phyloP scores from a whole-genome alignment of 92 coral and sea anemone species.

The Palythoa heliodiscus region DNA sequence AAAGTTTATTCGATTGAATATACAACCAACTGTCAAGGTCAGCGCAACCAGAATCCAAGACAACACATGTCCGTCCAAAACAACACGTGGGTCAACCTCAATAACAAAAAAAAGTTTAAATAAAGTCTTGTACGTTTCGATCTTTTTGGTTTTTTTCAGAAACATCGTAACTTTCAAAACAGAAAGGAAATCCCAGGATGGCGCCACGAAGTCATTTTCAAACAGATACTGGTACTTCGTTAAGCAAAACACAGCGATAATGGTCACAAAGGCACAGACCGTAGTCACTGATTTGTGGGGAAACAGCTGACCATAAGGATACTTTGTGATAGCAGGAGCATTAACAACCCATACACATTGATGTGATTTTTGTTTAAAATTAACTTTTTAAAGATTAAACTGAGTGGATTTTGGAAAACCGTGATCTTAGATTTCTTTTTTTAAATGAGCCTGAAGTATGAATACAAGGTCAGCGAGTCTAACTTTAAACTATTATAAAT shows the following conservation, averaged over 20 bases:
- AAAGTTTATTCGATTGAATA: too few species aligned
- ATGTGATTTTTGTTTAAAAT: too few species aligned
- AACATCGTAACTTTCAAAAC: slow-evolving; percentile 36
- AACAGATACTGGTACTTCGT: slow-evolving; percentile 27
- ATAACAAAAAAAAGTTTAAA: background rate
- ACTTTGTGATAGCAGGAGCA: slow-evolving; percentile 69
- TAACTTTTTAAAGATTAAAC: too few species aligned
- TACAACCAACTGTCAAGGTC: too few species aligned
- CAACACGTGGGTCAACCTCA: background rate
- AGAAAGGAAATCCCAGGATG: slow-evolving; percentile 43
- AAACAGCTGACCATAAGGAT: slow-evolving; percentile 63
- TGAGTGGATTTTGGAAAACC: too few species aligned
- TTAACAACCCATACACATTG: slow-evolving; percentile 65
- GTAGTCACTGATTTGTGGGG: slow-evolving; percentile 49
- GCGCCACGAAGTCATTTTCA: slow-evolving; percentile 4
- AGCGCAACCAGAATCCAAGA: background rate
- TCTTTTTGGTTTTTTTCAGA: background rate
- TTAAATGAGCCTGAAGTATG: too few species aligned
- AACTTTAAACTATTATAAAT: too few species aligned
- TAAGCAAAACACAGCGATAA: slow-evolving; percentile 15
- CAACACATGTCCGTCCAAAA: background rate
- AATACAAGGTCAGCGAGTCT: too few species aligned
- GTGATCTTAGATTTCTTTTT: too few species aligned
- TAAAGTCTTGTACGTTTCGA: background rate
- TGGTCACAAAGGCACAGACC: slow-evolving; percentile 38